A percentile compares a stretch with the other conserved stretches of the same genome.
Evolutionary conservation across 2,888 invertebrate genomes (phyloP).

Genomic region (Deroplatys truncata): DNA sequence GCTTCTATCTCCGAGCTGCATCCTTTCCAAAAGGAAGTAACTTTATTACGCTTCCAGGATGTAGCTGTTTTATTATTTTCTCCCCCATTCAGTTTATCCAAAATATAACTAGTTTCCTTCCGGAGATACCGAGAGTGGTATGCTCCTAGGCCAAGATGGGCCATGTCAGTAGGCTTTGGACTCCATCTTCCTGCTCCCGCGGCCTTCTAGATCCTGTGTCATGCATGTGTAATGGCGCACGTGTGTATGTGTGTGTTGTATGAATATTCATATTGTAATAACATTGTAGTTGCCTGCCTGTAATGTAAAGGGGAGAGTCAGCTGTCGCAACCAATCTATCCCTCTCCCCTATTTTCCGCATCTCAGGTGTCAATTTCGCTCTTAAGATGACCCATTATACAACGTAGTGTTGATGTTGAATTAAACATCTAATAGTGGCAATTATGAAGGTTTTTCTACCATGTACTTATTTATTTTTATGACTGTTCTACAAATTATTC

Average conservation of each 20-base stretch:
- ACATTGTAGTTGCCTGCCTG: neutral
- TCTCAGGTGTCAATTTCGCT: neutral
- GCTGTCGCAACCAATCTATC: neutral
- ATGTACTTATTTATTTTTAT: too few relatives aligned
- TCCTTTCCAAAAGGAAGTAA: too few relatives aligned
- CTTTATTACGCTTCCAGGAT: too few relatives aligned
- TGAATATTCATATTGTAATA: conserved; percentile 26
- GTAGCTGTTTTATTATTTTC: too few relatives aligned
- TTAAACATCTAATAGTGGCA: too few relatives aligned
- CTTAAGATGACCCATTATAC: neutral
- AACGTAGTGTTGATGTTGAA: too few relatives aligned
- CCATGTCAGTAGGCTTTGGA: neutral
- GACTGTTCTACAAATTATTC: too few relatives aligned
- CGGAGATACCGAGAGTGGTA: too few relatives aligned
- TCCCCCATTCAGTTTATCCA: neutral
- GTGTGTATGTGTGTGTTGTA: neutral
- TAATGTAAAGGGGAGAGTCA: neutral
- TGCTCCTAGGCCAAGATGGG: neutral
- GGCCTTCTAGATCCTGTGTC: neutral
- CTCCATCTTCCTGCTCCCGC: too few relatives aligned
- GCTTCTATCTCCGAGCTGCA: too few relatives aligned
- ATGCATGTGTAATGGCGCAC: neutral
- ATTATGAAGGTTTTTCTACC: too few relatives aligned
- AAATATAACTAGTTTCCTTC: neutral
- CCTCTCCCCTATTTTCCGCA: neutral